Conservation (phyloP, 2,888 invertebrate genomes). For the Morpho deidamia region DNA sequence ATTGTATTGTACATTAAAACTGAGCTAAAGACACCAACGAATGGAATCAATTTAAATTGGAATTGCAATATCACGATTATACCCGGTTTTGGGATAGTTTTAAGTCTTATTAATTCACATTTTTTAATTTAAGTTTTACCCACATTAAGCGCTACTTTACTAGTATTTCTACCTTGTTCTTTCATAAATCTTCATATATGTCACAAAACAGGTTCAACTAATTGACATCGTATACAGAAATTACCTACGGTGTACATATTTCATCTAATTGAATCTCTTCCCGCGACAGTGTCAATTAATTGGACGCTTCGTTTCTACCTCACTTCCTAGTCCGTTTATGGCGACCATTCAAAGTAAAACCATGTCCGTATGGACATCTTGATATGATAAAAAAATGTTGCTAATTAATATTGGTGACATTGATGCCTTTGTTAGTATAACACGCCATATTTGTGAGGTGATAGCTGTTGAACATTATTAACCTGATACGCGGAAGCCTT, state of each 20-base stretch:
- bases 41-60: too few species aligned
- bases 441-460: neutral
- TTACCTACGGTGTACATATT: slow-evolving; percentile 7
- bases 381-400: slow-evolving; percentile 22
- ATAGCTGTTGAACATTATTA: neutral
- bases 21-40: too few species aligned
- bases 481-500: too few species aligned
- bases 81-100: too few species aligned
- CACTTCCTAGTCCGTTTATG: slow-evolving; percentile 29
- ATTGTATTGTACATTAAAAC: too few species aligned
- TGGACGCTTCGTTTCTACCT: slow-evolving; percentile 23
- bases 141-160: too few species aligned
- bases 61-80: too few species aligned
- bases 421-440: neutral
- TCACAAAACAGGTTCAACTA: neutral
- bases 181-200: too few species aligned
- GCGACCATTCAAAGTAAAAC: slow-evolving; percentile 18
- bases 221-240: slow-evolving; percentile 8
- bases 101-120: too few species aligned
- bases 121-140: too few species aligned
- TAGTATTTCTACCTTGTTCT: too few species aligned
- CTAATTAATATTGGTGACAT: slow-evolving; percentile 9
- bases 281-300: slow-evolving; percentile 20
- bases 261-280: slow-evolving; percentile 20
- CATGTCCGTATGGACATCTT: slow-evolving; percentile 25